Evolutionary conservation across 2,797 vertebrate genomes (phyloP).

Genomic region (Rhinella marina): DNA sequence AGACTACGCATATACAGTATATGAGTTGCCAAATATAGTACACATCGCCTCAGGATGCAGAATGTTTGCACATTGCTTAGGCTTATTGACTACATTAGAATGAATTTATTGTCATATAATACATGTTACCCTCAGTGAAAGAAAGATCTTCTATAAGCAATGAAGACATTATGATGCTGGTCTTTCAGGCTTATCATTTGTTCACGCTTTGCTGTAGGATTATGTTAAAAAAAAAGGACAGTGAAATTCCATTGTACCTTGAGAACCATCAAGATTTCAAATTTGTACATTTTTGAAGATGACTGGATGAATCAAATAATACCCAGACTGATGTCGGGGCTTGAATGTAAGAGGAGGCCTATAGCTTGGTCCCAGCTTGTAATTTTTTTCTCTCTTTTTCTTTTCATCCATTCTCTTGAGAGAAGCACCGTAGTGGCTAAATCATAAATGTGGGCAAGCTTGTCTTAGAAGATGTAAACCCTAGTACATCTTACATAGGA

Average conservation of each 20-base stretch:
- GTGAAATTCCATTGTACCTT: not conserved
- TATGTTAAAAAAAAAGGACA: not conserved
- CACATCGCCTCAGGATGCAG: slow-evolving; percentile 38
- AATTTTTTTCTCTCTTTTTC: too few species aligned
- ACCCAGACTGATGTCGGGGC: not conserved
- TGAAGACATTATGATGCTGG: not conserved
- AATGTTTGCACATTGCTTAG: slow-evolving; percentile 41
- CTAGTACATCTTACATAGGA: too few species aligned
- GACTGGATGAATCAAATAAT: not conserved
- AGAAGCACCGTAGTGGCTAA: too few species aligned
- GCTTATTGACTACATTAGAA: slow-evolving; percentile 49
- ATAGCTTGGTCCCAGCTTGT: not conserved
- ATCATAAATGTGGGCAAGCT: too few species aligned
- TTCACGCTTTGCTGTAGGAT: not conserved
- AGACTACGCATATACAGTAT: slow-evolving; percentile 10
- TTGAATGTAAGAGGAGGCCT: not conserved
- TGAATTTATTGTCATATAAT: slow-evolving; percentile 42
- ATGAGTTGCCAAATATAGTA: slow-evolving; percentile 26
- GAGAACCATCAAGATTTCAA: not conserved
- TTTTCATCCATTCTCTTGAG: too few species aligned
- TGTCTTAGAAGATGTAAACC: too few species aligned
- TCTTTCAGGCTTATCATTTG: slow-evolving; percentile 6
- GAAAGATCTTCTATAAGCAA: not conserved
- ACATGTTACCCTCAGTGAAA: slow-evolving; percentile 25
- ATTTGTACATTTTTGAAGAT: not conserved